These are phyloP conservation scores for Entomyzon cyanotis DNA, from an alignment of 2,113 vertebrate genomes.

Conservation along the genomic window DNA sequence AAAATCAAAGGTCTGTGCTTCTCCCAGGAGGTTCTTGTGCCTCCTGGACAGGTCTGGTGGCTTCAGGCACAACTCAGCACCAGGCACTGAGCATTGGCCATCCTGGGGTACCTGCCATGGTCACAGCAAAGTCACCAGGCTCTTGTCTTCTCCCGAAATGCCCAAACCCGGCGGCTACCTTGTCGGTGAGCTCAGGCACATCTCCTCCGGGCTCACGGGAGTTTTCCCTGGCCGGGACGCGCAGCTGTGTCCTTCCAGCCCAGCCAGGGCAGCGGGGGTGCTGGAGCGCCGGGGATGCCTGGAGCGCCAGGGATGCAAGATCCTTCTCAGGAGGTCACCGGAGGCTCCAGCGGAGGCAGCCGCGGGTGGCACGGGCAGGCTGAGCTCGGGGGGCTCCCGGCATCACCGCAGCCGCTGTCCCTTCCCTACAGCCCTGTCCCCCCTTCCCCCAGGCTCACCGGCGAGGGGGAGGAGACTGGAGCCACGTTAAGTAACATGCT, in stretches of 20 bases:
- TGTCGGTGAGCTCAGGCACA: neutral
- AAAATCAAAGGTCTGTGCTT: neutral
- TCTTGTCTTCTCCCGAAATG: rapidly evolving
- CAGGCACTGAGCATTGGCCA: rapidly evolving
- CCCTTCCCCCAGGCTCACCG: neutral
- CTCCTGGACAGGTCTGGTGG: neutral
- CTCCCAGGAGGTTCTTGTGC: neutral
- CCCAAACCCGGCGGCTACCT: neutral
- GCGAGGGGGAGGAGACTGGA: conserved; percentile 15
- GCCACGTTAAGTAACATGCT: neutral
- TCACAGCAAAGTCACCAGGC: rapidly evolving
- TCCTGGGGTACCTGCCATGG: neutral
- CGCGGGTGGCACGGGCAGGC: neutral
- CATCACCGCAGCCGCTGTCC: neutral
- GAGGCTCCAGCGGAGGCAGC: neutral
- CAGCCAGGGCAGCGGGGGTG: neutral
- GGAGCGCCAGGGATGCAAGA: neutral
- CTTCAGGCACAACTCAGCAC: neutral
- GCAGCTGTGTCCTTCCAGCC: neutral
- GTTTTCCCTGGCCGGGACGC: neutral
- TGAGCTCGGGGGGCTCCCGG: neutral
- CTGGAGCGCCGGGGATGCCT: neutral
- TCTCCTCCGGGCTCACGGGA: rapidly evolving
- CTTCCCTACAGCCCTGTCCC: neutral
- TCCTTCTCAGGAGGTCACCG: rapidly evolving